A percentile compares a stretch with the other conserved stretches of the same genome.
These are phyloP conservation scores for Esperia sulphurella DNA, from an alignment of 2,888 invertebrate genomes.

Conservation along the genomic window DNA sequence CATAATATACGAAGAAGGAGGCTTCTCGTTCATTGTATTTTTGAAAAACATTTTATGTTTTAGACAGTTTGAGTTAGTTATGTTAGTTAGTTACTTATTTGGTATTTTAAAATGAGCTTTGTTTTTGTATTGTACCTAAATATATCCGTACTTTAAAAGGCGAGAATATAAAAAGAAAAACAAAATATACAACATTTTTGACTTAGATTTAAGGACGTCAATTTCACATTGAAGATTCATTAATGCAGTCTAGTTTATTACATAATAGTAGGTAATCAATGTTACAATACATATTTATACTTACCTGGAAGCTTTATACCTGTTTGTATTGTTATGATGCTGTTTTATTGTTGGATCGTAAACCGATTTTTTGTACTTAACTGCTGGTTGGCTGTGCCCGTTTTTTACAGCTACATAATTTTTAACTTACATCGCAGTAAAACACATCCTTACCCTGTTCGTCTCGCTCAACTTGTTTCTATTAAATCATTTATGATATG, in stretches of 20 bases:
- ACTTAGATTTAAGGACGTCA: constrained; percentile 33
- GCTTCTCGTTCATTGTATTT: background rate
- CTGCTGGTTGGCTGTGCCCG: too few species aligned
- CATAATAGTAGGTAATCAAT: background rate
- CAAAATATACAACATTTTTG: constrained; percentile 21
- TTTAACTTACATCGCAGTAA: too few species aligned
- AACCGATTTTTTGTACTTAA: background rate
- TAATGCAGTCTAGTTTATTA: background rate
- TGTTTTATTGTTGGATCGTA: background rate
- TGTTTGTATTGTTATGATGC: background rate
- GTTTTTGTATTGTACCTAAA: constrained; percentile 10
- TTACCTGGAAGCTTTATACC: too few species aligned
- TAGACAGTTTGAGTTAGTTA: constrained; percentile 12
- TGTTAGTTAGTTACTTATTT: constrained; percentile 21
- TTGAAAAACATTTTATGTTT: background rate
- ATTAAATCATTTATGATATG: constrained; percentile 44
- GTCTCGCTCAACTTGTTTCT: constrained; percentile 1
- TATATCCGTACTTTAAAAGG: constrained; percentile 1
- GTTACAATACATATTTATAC: background rate
- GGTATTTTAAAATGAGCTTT: constrained; percentile 22
- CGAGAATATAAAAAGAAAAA: background rate
- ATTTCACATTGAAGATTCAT: constrained; percentile 2
- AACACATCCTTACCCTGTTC: background rate
- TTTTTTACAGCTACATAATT: too few species aligned
- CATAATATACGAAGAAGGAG: background rate